Conservation (phyloP, 2,797 vertebrate species). For the Phyllotis vaccarum region DNA sequence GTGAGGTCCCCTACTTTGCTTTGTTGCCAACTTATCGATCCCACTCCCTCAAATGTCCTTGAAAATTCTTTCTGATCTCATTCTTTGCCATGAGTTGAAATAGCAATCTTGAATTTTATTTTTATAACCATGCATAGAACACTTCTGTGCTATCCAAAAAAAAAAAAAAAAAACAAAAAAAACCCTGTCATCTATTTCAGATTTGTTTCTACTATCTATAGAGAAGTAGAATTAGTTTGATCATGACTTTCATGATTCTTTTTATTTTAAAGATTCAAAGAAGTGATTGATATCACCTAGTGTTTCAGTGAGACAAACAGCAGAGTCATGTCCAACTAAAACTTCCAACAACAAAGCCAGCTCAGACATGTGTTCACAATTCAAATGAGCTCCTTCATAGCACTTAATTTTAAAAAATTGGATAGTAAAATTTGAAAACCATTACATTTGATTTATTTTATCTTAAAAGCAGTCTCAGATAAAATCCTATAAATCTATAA, state of each 20-base stretch:
- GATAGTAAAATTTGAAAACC: neutral
- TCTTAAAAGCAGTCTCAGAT: neutral
- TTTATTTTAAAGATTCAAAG: neutral
- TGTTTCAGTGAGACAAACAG: neutral
- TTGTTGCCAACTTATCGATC: neutral
- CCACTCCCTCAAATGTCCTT: neutral
- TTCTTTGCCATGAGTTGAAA: neutral
- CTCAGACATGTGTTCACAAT: neutral
- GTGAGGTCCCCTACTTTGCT: too few relatives aligned
- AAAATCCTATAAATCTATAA: neutral
- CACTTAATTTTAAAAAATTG: conserved; percentile 39
- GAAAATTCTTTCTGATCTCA: neutral
- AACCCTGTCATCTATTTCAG: neutral
- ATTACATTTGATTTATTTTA: neutral
- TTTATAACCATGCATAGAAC: neutral
- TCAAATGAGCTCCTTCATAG: neutral
- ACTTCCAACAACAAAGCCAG: neutral
- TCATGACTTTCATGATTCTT: conserved; percentile 2
- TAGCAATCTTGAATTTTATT: conserved; percentile 13
- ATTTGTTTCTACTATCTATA: neutral
- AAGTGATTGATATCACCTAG: neutral
- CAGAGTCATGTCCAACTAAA: neutral
- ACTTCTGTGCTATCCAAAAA: neutral
- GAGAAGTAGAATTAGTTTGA: conserved; percentile 15
- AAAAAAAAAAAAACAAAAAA: too few relatives aligned